phyloP scores from a whole-genome alignment of 2,797 vertebrate genomes.

The Sitta carolinensis region DNA sequence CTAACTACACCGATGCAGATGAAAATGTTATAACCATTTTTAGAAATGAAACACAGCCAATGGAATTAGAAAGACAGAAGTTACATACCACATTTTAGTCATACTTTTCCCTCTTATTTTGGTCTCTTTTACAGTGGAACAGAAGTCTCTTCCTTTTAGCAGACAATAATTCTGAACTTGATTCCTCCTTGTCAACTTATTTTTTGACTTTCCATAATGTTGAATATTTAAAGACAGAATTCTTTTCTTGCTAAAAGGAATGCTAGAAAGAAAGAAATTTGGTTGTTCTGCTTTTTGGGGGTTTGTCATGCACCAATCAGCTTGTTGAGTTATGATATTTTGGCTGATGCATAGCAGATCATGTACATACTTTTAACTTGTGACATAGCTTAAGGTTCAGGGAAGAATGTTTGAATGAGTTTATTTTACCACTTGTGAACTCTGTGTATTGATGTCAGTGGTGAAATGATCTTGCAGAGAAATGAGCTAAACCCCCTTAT shows the following conservation, averaged over 20 bases:
- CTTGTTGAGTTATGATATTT: not conserved
- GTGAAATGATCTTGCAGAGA: not conserved
- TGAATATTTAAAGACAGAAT: not conserved
- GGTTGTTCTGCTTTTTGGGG: accelerated
- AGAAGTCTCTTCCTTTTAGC: not conserved
- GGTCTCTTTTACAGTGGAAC: not conserved
- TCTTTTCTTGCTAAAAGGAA: not conserved
- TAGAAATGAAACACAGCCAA: not conserved
- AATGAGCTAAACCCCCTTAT: not conserved
- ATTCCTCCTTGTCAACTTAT: not conserved
- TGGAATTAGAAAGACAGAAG: not conserved
- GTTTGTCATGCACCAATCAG: not conserved
- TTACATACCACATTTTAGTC: not conserved
- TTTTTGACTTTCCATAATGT: not conserved
- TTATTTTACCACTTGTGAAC: not conserved
- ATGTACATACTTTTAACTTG: not conserved
- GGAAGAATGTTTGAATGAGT: not conserved
- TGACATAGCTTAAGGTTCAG: not conserved
- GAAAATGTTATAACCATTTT: not conserved
- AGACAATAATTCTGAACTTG: not conserved
- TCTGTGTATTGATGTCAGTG: not conserved
- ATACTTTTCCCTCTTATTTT: accelerated
- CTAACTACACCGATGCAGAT: not conserved
- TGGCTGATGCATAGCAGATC: not conserved
- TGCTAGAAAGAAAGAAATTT: not conserved